Evolutionary conservation across 2,113 vertebrate genomes (phyloP).

Genomic region (Ovibos moschatus): DNA sequence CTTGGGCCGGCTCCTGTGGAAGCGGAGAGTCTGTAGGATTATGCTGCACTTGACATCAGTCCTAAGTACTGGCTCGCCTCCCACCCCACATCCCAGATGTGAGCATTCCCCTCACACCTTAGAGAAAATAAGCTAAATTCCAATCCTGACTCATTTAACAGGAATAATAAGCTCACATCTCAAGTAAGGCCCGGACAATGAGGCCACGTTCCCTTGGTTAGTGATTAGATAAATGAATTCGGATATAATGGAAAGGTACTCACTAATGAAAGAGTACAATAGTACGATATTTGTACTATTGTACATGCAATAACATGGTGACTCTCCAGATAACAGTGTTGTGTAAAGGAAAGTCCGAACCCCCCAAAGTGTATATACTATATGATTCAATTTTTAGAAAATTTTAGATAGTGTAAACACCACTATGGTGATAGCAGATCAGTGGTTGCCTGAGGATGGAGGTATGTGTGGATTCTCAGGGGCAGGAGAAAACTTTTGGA

Average conservation of each 20-base stretch:
- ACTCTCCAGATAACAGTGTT: not conserved
- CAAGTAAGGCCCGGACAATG: not conserved
- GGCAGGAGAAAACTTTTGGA: not conserved
- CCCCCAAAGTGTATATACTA: no score
- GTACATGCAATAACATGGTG: not conserved
- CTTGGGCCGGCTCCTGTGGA: not conserved
- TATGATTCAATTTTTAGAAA: not conserved
- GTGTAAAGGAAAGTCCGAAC: not conserved
- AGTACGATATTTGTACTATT: not conserved
- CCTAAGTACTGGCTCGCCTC: no score
- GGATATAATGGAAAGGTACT: fast-evolving
- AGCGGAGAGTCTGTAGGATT: not conserved
- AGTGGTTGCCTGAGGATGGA: not conserved
- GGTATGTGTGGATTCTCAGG: not conserved
- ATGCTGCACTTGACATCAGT: not conserved
- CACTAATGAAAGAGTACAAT: not conserved
- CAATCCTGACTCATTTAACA: not conserved
- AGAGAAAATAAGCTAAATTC: not conserved
- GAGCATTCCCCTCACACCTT: not conserved
- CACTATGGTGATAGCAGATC: not conserved
- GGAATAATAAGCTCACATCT: not conserved
- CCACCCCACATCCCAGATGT: not conserved
- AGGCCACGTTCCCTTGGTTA: not conserved
- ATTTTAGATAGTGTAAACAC: not conserved
- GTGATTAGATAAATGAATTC: not conserved